Evolutionary conservation across 2,888 invertebrate species (phyloP), one percentile per base, ranked within the genome.

Genomic region (Fragum whitleyi): DNA sequence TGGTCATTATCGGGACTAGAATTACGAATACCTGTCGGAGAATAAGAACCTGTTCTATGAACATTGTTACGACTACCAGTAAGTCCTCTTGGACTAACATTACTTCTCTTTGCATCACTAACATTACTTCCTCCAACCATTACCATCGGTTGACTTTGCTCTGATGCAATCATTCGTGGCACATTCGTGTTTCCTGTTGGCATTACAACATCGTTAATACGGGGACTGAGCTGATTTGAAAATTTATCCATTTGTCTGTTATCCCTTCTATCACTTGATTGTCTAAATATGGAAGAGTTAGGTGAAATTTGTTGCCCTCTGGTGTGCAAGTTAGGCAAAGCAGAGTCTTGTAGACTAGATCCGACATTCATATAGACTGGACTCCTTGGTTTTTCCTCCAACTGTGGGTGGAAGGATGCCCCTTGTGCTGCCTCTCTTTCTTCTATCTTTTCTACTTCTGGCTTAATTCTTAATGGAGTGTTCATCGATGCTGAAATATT

Each of bases 81-180:
- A 14, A 19, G 47, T 14, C 47, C 47, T n/a, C 47, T 14, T 9
- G 47, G 47, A 47, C 47, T 47, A 16, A n/a, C 47, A 11, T n/a
- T n/a, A 11, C 21, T 16, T 39, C n/a, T 5, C 6, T 7, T 16
- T 3, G 36, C 28, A 57, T 71, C 53, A 28, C 21, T 26, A 26
- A 61, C 42, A 21, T 32, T 53, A 39, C 53, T 70, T 23, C 57
- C 70, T 7, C 14, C 32, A 5, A 36, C 16, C 26, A 53, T n/a
- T 9, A 53, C 55, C 9, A 16, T 16, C 23, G 32, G 16, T 21
- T 29, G 53, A n/a, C 21, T 55, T 21, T 70, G 65, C 70, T 85
- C 85, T 39, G 71, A 68, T 2, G 85, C 81, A 11, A 77, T 59
- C 85, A 85, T 85, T 39, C 59, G 53, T 2, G 61, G 70, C 19